These are phyloP conservation scores for Peucedramus taeniatus DNA, from an alignment of 2,113 vertebrate species.

Conservation along the genomic window DNA sequence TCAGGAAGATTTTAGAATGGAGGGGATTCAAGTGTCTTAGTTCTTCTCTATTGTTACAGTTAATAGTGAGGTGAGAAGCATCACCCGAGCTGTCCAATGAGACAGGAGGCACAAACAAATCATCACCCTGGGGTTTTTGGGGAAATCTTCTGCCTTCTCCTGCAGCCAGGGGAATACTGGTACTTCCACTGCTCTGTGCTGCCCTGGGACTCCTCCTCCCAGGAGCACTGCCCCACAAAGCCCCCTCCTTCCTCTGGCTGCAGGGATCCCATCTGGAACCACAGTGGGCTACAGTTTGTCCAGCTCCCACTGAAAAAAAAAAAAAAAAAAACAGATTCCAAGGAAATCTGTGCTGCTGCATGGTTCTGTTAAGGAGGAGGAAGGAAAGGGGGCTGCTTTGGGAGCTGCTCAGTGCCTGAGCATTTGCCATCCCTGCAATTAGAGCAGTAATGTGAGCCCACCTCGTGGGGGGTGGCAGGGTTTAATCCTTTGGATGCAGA, in stretches of 20 bases:
- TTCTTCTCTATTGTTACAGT: background rate
- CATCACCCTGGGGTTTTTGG: accelerated
- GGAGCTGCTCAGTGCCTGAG: background rate
- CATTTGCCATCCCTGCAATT: background rate
- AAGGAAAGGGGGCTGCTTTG: background rate
- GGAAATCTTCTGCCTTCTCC: background rate
- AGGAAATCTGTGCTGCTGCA: background rate
- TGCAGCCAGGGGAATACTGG: background rate
- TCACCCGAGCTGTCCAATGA: background rate
- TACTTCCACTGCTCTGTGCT: background rate
- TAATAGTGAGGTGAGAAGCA: background rate
- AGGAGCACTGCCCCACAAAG: background rate
- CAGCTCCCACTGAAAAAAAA: background rate
- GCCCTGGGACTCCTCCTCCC: background rate
- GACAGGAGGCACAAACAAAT: background rate
- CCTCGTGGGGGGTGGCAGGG: background rate
- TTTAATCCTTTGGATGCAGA: background rate
- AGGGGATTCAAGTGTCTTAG: background rate
- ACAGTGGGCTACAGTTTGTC: background rate
- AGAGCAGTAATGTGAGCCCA: background rate
- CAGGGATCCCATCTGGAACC: background rate
- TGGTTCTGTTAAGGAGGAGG: background rate
- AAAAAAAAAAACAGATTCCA: background rate
- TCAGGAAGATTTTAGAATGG: background rate
- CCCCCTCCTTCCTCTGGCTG: background rate